Evolutionary conservation across 2,797 vertebrate genomes (phyloP).

Genomic region (Pangasius macronema): DNA sequence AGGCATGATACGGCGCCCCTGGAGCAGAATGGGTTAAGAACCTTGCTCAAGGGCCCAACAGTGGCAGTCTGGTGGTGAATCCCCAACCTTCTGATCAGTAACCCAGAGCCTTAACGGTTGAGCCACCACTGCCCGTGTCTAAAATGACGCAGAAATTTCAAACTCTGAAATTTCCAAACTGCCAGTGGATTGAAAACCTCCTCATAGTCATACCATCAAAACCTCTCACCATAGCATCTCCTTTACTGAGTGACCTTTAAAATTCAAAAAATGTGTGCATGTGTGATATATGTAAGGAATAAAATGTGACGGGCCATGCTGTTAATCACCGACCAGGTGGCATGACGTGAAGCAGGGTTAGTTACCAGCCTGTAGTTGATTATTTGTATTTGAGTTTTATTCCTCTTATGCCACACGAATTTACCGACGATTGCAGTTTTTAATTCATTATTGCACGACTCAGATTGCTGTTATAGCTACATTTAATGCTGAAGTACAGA

Average conservation of each 20-base stretch:
- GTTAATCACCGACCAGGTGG: neutral
- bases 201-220: neutral
- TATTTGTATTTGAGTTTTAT: neutral
- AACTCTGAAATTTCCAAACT: neutral
- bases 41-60: too few relatives aligned
- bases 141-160: neutral
- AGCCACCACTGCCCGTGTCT: too few relatives aligned
- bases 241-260: neutral
- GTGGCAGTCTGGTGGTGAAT: too few relatives aligned
- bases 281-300: neutral
- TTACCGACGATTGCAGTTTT: neutral
- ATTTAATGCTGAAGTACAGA: neutral
- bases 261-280: neutral
- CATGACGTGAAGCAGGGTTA: neutral
- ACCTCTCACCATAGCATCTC: neutral
- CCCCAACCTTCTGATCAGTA: too few relatives aligned
- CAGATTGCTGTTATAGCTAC: neutral
- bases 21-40: too few relatives aligned
- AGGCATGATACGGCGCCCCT: too few relatives aligned
- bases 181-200: neutral
- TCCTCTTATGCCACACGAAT: neutral
- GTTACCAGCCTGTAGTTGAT: neutral
- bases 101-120: too few relatives aligned
- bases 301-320: neutral
- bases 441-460: neutral